A percentile compares a stretch with the other conserved stretches of the same genome.
These are phyloP conservation scores for Nycticryphes semicollaris DNA, from an alignment of 2,113 vertebrate genomes.

Conservation along the genomic window DNA sequence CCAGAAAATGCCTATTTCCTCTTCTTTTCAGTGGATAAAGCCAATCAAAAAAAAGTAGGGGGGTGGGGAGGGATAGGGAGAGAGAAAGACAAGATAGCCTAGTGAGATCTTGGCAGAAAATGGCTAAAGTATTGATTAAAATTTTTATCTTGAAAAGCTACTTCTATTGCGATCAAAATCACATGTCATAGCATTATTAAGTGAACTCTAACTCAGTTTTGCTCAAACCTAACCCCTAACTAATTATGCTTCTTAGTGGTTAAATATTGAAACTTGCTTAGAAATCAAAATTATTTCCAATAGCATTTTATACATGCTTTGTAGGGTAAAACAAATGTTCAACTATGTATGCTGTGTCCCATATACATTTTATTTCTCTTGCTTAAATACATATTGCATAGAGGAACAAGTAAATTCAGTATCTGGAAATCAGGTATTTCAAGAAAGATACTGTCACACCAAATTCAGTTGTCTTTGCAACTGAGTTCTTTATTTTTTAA, in stretches of 20 bases:
- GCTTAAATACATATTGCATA: neutral
- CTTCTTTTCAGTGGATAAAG: neutral
- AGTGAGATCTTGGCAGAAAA: neutral
- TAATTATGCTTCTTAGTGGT: neutral
- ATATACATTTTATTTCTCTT: neutral
- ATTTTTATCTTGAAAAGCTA: neutral
- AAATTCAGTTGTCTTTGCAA: neutral
- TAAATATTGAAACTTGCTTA: neutral
- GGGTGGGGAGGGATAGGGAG: no score
- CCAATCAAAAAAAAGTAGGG: neutral
- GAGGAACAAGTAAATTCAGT: neutral
- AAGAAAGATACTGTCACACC: neutral
- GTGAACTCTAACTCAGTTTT: neutral
- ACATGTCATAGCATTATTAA: neutral
- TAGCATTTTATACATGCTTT: neutral
- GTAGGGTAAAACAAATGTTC: neutral
- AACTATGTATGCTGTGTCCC: neutral
- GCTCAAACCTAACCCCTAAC: neutral
- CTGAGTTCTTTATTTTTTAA: neutral
- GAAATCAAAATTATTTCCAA: neutral
- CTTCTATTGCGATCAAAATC: neutral
- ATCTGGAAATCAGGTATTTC: neutral
- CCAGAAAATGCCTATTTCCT: constrained; percentile 25
- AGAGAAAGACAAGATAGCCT: neutral
- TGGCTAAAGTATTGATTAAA: neutral